Evolutionary conservation across 2,888 invertebrate genomes (phyloP).

Genomic region (Erebia aethiops): DNA sequence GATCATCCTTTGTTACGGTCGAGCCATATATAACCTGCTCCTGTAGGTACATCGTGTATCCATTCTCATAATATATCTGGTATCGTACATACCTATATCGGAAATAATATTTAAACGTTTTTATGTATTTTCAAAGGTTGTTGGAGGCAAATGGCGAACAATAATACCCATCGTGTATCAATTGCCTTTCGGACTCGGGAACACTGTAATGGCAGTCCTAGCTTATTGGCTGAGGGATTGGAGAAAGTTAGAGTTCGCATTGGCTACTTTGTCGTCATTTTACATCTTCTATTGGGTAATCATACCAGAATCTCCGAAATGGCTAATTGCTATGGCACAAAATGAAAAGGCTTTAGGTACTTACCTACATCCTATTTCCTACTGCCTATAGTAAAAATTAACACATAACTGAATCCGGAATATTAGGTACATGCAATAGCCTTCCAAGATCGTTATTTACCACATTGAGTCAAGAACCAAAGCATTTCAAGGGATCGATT

Average conservation of each 20-base stretch:
- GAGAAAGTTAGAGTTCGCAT: constrained; percentile 82
- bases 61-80: too few species aligned
- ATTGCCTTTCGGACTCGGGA: constrained; percentile 85
- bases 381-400: neutral
- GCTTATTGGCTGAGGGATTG: constrained; percentile 84
- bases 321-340: constrained; percentile 83
- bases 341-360: constrained; percentile 74
- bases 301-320: constrained; percentile 85
- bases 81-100: too few species aligned
- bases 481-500: too few species aligned
- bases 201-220: constrained; percentile 79
- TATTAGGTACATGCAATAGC: too few species aligned
- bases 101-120: neutral
- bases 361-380: neutral
- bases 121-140: constrained; percentile 60
- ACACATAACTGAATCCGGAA: too few species aligned
- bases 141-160: constrained; percentile 84
- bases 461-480: too few species aligned
- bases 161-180: constrained; percentile 85
- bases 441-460: too few species aligned
- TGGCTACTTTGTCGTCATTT: constrained; percentile 78
- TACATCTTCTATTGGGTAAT: constrained; percentile 76
- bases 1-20: too few species aligned
- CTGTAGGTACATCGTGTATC: too few species aligned
- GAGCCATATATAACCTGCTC: too few species aligned